Base-by-base conservation (phyloP, 2,888 invertebrate species). In the Eupithecia inturbata region DNA sequence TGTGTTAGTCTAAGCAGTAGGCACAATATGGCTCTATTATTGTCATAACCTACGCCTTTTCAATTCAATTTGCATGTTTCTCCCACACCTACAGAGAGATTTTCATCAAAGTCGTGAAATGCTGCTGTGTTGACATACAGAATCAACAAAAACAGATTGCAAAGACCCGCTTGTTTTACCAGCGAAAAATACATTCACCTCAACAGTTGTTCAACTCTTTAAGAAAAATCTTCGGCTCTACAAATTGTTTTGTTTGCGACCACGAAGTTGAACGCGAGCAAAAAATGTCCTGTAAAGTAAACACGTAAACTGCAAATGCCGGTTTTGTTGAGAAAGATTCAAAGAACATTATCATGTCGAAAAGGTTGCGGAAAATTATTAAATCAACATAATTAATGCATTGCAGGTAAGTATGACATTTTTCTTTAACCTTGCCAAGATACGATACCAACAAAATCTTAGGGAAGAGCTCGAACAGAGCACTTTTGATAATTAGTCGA, bases 91-190 rank as follows among this genome's bases (percentile, higher is more conserved):
- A 68, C 53, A 53, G 67, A 57, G 16, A 72, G 72, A 76, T 72
- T 76, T 73, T 76, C 75, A 76, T 76, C 75, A 64, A 72, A 75
- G 70, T 76, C 75, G 73, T 76, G 75, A 76, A 76, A 76, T 72
- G 75, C 72, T 75, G 67, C 49, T 45, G 74, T 66, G 72, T 66
- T 75, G 75, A 75, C 72, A 70, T 70, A 72, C 68, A 64, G 49
- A 70, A 73, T 66, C 74, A 71, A 74, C 63, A 68, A 73, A 72
- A 63, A 69, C 75, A 49, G 9, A 66, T 66, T 71, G 68, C 64
- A 66, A 67, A 67, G 64, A 67, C 67, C 57, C 41, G 41, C 36
- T 28, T 22, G 36, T 60, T 66, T 57, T 36, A 66, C 66, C 39
- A 66, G 66, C 10, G 33, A 64, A 31, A 19, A 31, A 31, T 31